Percentiles rank a stretch among this genome's conserved stretches.
Conservation (phyloP, 2,888 invertebrate genomes). For the Pristionchus entomophagus region DNA sequence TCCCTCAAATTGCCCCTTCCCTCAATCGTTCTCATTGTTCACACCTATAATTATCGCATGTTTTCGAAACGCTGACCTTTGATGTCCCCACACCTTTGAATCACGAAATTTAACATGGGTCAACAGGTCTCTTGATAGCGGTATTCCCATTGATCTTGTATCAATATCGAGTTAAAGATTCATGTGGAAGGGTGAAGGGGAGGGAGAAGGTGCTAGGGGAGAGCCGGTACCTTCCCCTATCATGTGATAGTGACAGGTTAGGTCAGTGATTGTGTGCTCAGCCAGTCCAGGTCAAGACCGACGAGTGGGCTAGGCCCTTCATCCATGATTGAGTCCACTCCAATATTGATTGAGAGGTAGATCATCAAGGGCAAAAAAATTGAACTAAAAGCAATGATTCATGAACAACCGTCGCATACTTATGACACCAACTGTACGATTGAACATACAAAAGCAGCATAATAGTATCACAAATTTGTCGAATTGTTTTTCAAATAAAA, state of each 20-base stretch:
- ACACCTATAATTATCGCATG: neutral
- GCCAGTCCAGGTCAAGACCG: constrained; percentile 6
- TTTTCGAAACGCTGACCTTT: neutral
- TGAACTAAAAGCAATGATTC: neutral
- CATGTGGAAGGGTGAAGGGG: too few species aligned
- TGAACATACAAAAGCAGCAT: too few species aligned
- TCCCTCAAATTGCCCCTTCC: neutral
- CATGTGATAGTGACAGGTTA: neutral
- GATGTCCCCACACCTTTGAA: neutral
- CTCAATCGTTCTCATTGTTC: constrained; percentile 12
- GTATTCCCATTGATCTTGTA: neutral
- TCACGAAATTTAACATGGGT: neutral
- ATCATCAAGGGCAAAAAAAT: neutral
- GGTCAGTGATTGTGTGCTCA: constrained; percentile 26
- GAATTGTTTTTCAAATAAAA: too few species aligned
- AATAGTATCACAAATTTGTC: too few species aligned
- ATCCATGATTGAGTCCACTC: neutral
- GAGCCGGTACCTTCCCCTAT: neutral
- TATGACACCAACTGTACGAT: too few species aligned
- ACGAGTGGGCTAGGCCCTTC: neutral
- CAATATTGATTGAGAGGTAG: neutral
- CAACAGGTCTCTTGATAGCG: neutral
- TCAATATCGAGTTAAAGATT: neutral
- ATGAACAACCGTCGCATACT: too few species aligned
- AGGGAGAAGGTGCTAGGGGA: neutral